phyloP scores from a whole-genome alignment of 2,797 vertebrate species.

The Salmo trutta region DNA sequence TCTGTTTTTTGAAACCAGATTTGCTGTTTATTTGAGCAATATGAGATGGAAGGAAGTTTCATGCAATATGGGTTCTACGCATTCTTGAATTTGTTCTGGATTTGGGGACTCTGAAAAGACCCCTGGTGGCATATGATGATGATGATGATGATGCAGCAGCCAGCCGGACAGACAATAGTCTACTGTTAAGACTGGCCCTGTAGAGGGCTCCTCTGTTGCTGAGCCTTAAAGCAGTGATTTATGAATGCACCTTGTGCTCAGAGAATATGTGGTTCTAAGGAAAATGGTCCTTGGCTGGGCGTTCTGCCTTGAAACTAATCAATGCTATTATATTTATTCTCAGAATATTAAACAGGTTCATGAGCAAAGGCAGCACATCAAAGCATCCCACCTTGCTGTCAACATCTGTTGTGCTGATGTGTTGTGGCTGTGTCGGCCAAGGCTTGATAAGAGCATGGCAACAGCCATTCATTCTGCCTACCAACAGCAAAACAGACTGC shows the following conservation, averaged over 20 bases:
- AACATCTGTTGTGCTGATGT: not conserved
- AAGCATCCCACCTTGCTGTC: not conserved
- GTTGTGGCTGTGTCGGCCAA: not conserved
- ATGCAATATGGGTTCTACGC: too few species aligned
- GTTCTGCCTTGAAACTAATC: not conserved
- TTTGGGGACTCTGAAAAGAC: too few species aligned
- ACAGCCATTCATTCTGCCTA: not conserved
- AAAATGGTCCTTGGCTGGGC: not conserved
- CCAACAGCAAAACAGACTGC: too few species aligned
- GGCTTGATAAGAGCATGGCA: not conserved
- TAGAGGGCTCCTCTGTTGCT: not conserved
- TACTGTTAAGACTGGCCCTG: not conserved
- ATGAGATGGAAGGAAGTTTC: too few species aligned
- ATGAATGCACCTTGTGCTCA: not conserved
- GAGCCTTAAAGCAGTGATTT: not conserved
- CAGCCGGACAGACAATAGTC: not conserved
- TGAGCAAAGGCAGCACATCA: not conserved
- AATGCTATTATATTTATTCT: not conserved
- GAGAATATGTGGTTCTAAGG: not conserved
- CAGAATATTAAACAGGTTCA: not conserved
- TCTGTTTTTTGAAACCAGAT: too few species aligned
- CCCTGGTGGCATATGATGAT: too few species aligned
- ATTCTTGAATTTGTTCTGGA: too few species aligned
- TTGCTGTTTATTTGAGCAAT: too few species aligned
- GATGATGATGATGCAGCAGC: not conserved